A percentile compares a stretch with the other conserved stretches of the same genome.
These are phyloP conservation scores for Hipparchia sbordonii DNA, from an alignment of 2,888 invertebrate species.

Conservation along the genomic window DNA sequence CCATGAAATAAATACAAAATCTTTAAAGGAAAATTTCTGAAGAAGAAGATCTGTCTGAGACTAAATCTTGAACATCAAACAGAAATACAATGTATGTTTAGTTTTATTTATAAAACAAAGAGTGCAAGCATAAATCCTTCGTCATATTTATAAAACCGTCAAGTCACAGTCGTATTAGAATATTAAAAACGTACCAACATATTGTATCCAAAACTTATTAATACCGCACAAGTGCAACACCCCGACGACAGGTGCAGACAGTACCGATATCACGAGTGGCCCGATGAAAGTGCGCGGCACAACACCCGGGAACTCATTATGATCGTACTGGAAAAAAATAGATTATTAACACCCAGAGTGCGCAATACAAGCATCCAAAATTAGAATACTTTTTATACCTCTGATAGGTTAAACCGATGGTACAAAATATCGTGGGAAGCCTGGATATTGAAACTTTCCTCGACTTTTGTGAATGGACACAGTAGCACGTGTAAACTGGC, in stretches of 20 bases:
- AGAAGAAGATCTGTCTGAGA: no score
- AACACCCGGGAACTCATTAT: slow-evolving; percentile 98
- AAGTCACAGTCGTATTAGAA: not conserved
- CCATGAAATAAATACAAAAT: no score
- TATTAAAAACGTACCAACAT: slow-evolving; percentile 86
- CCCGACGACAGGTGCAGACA: slow-evolving; percentile 90
- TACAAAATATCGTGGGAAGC: slow-evolving; percentile 98
- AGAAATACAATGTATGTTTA: no score
- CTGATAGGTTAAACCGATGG: slow-evolving; percentile 90
- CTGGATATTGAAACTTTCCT: slow-evolving; percentile 99
- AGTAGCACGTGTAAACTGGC: slow-evolving; percentile 91
- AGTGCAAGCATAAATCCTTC: not conserved
- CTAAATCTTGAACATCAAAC: no score
- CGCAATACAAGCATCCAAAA: slow-evolving; percentile 67
- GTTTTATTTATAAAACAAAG: not conserved
- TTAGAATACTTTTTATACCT: slow-evolving; percentile 85
- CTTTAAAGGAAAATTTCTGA: no score
- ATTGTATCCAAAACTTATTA: slow-evolving; percentile 94
- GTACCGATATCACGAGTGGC: slow-evolving; percentile 89
- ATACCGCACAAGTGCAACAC: slow-evolving; percentile 86
- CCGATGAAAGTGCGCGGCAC: slow-evolving; percentile 98
- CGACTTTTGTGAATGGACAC: slow-evolving; percentile 99
- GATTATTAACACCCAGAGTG: slow-evolving; percentile 43
- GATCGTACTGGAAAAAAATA: slow-evolving; percentile 91
- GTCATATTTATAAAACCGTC: not conserved